A percentile compares a stretch with the other conserved stretches of the same genome.
These are phyloP conservation scores for Corythoichthys intestinalis DNA, from an alignment of 2,113 vertebrate genomes.

Conservation along the genomic window DNA sequence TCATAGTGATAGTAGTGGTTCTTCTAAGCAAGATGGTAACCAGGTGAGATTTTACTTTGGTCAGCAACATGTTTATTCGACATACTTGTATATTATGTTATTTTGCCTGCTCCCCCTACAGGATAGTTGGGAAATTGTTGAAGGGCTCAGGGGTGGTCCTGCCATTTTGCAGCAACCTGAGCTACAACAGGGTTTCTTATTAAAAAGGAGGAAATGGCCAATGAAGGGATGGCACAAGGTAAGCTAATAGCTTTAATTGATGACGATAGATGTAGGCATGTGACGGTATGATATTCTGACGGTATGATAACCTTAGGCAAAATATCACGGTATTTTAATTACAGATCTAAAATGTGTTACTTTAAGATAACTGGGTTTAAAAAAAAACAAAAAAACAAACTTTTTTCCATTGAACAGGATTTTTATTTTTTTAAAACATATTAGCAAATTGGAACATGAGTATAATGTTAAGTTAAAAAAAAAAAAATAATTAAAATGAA, in stretches of 20 bases:
- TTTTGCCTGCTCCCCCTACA: constrained; percentile 50
- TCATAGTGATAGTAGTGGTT: constrained; percentile 66
- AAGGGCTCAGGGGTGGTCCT: constrained; percentile 81
- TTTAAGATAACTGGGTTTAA: no score
- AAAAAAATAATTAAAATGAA: no score
- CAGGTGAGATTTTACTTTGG: constrained; percentile 35
- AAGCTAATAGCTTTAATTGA: constrained; percentile 11
- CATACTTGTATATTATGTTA: background rate
- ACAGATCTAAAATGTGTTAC: no score
- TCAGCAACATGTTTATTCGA: background rate
- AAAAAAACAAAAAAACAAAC: no score
- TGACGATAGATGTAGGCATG: no score
- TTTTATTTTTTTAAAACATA: no score
- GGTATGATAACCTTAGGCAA: no score
- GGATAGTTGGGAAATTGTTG: constrained; percentile 97
- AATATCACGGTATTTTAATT: no score
- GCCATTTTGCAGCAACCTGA: constrained; percentile 82
- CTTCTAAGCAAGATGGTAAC: constrained; percentile 58
- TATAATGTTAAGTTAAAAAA: no score
- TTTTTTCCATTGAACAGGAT: no score
- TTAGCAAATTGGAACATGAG: no score
- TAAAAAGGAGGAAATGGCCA: constrained; percentile 97
- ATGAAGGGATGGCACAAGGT: constrained; percentile 99
- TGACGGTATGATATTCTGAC: no score
- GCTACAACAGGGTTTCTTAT: constrained; percentile 85